phyloP scores from a whole-genome alignment of 2,113 vertebrate genomes.

The Aythya baeri region DNA sequence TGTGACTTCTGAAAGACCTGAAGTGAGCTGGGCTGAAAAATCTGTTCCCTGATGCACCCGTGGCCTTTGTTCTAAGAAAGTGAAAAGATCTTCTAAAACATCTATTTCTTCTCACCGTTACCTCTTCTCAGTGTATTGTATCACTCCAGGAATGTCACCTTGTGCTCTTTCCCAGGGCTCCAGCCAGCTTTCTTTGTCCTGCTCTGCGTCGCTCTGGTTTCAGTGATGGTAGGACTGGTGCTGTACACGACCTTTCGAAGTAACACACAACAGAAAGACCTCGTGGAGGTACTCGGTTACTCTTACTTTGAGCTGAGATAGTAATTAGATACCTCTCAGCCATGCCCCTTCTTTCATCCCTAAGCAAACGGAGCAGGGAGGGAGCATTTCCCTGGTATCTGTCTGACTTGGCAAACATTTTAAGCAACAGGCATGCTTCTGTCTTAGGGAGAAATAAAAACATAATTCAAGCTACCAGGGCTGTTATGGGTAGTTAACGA shows the following conservation, averaged over 20 bases:
- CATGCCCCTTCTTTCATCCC: not conserved
- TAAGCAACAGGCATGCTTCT: not conserved
- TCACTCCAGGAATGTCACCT: not conserved
- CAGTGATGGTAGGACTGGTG: constrained; percentile 79
- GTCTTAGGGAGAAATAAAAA: not conserved
- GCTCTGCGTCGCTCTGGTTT: constrained; percentile 77
- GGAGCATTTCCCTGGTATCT: not conserved
- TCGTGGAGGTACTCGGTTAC: constrained; percentile 76
- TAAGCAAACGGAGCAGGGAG: rapidly evolving
- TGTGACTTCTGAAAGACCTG: not conserved
- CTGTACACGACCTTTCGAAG: constrained; percentile 77
- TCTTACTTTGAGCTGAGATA: not conserved
- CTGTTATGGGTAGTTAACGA: not conserved
- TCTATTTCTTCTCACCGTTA: not conserved
- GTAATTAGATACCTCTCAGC: not conserved
- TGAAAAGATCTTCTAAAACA: not conserved
- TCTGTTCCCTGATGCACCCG: not conserved
- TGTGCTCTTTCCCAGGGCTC: constrained; percentile 67
- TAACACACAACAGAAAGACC: constrained; percentile 65
- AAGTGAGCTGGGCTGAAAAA: not conserved
- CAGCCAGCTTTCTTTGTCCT: constrained; percentile 82
- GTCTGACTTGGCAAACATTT: not conserved
- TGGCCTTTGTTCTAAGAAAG: not conserved
- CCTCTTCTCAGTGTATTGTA: not conserved
- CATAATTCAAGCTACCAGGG: not conserved